Evolutionary conservation across 2,113 vertebrate genomes (phyloP), one percentile per base, ranked within the genome.

Genomic region (Dasyornis broadbenti): DNA sequence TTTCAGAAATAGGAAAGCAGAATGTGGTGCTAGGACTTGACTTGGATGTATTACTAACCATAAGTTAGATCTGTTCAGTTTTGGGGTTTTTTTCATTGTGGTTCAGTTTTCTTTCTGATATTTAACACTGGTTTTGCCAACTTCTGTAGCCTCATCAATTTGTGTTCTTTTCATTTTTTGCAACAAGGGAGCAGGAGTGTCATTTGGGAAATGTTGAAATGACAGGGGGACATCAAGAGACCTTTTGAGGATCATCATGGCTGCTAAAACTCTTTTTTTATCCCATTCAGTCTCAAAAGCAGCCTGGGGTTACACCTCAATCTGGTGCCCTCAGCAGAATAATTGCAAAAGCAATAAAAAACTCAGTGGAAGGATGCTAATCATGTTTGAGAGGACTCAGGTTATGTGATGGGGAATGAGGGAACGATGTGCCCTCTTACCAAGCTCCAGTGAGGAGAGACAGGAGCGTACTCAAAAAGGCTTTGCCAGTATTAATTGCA

Each of bases 1-100:
- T 50, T 77, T 84, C 40, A 21, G 37, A 71, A 86, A 18, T n/a
- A 21, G 35, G 80, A 63, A 63, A 39, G 31, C 33, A 27, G 45
- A 31, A 31, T 70, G 30, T 42, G 56, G 16, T 86, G 21, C 15
- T 83, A 9, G 28, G 39, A 17, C 31, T 42, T 79, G 39, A 24
- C 66, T 52, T 68, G 59, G 47, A 21, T n/a, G 22, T 54, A 22
- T 59, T 35, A 9, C 19, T 44, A 88, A 82, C 33, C 27, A 4
- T 27, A 3, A 42, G 42, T 63, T 75, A 73, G 28, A 56, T 52
- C 21, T 60, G 7, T 54, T 87, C 33, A 40, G 13, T 49, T 37
- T 42, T 64, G 66, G 2, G 2, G 1, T 2, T 21, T 37, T 75
- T 24, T 37, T 49, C 1, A 0, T 44, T 85, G 19, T 33, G 33